A percentile compares a stretch with the other conserved stretches of the same genome.
Evolutionary conservation across 2,797 vertebrate species (phyloP).

Genomic region (Sardinella longiceps): DNA sequence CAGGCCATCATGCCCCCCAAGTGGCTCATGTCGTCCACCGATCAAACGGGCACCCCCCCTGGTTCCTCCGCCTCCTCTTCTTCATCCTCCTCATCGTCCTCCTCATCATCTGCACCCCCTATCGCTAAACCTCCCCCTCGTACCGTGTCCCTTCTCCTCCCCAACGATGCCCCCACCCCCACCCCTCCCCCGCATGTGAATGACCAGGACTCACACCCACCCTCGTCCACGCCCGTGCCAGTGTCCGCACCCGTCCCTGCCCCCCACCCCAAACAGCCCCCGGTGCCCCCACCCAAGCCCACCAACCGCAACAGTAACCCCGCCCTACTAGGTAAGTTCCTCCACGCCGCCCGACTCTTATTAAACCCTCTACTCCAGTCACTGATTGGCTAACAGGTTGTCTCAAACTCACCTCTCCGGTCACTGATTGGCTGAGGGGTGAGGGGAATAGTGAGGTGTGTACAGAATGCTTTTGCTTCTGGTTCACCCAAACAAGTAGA

Average conservation of each 20-base stretch:
- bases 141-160: slow-evolving; percentile 68
- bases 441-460: too few relatives aligned
- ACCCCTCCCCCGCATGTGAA: not conserved
- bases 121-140: slow-evolving; percentile 70
- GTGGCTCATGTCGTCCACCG: slow-evolving; percentile 70
- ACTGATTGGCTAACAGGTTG: not conserved
- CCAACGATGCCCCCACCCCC: slow-evolving; percentile 46
- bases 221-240: not conserved
- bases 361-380: not conserved
- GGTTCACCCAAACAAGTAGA: too few relatives aligned
- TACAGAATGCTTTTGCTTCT: not conserved
- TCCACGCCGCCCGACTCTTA: not conserved
- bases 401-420: not conserved
- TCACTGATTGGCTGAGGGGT: not conserved
- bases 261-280: slow-evolving; percentile 84
- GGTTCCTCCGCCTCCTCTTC: slow-evolving; percentile 64
- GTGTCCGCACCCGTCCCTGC: slow-evolving; percentile 46
- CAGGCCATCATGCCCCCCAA: slow-evolving; percentile 88
- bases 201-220: not conserved
- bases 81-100: slow-evolving; percentile 57
- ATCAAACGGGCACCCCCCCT: slow-evolving; percentile 62
- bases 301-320: slow-evolving; percentile 87
- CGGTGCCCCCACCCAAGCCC: slow-evolving; percentile 90
- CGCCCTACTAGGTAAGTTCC: slow-evolving; percentile 82
- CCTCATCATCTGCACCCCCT: slow-evolving; percentile 48